Percentiles rank a stretch among this genome's conserved stretches.
These are phyloP conservation scores for Axinella damicornis DNA, from an alignment of 37 sponge, comb jelly and placozoan genomes.

Conservation along the genomic window DNA sequence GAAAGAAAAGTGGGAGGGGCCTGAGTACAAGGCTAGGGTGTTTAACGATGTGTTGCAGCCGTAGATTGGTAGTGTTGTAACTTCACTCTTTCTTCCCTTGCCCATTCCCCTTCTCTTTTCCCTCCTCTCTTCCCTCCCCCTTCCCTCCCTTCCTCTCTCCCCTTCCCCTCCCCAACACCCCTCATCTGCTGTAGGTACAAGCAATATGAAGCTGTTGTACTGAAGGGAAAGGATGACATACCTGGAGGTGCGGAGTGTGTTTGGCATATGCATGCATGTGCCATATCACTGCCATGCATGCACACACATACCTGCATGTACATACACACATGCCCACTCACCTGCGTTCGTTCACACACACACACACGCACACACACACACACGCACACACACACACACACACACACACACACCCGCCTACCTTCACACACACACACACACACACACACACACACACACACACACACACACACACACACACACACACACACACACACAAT, in stretches of 20 bases:
- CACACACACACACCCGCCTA: constrained; percentile 29
- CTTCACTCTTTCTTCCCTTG: no score
- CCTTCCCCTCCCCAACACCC: not conserved
- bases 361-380: constrained; percentile 40
- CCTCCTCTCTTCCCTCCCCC: not conserved
- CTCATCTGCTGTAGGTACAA: not conserved
- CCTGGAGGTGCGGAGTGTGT: no score
- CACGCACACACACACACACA: constrained; percentile 68
- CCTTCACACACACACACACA: not conserved
- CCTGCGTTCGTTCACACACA: constrained; percentile 32
- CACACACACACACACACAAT: constrained; percentile 19
- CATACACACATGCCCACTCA: constrained; percentile 30
- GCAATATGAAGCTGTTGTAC: not conserved
- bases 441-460: constrained; percentile 6
- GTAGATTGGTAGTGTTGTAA: no score
- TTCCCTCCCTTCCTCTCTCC: no score
- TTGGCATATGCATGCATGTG: no score
- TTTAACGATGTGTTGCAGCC: no score
- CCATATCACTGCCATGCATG: no score
- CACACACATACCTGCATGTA: no score
- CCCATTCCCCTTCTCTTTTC: not conserved
- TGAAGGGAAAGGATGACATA: not conserved
- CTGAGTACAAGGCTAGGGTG: no score
- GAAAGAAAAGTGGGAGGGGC: no score
- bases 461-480: constrained; percentile 25